phyloP scores from a whole-genome alignment of 1,140 invertebrate genomes.

The Pinna nobilis region DNA sequence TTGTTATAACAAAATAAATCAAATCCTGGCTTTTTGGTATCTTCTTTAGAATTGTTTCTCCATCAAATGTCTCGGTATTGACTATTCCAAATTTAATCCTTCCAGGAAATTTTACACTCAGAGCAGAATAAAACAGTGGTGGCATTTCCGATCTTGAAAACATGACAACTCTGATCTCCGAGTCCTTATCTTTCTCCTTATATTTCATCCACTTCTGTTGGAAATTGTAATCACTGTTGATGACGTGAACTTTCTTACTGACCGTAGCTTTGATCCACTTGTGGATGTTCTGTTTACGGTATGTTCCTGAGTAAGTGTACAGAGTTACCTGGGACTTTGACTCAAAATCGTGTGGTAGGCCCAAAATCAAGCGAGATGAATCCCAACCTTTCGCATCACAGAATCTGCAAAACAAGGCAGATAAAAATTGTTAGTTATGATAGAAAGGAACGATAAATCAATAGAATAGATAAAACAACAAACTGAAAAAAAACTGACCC shows the following conservation, averaged over 20 bases:
- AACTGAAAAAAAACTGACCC: too few relatives aligned
- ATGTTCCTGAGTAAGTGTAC: conserved; percentile 70
- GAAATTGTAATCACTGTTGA: conserved; percentile 64
- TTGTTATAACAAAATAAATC: conserved; percentile 74
- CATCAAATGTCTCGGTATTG: conserved; percentile 56
- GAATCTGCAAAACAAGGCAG: conserved; percentile 67
- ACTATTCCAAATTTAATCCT: conserved; percentile 76
- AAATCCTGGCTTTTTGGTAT: conserved; percentile 22
- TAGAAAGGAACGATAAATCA: too few relatives aligned
- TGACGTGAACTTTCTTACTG: conserved; percentile 72
- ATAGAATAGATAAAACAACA: too few relatives aligned
- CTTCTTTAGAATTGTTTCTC: conserved; percentile 50
- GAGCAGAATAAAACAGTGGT: conserved; percentile 77
- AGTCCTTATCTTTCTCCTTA: conserved; percentile 41
- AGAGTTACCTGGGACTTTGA: conserved; percentile 77
- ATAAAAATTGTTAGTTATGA: too few relatives aligned
- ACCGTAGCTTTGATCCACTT: conserved; percentile 76
- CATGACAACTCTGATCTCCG: conserved; percentile 74
- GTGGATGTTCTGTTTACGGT: conserved; percentile 69
- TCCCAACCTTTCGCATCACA: conserved; percentile 76
- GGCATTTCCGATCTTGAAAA: conserved; percentile 72
- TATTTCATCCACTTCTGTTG: conserved; percentile 65
- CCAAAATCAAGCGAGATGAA: conserved; percentile 74
- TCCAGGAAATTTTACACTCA: conserved; percentile 78
- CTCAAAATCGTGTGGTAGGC: conserved; percentile 75